These are phyloP conservation scores for Macrosiphum euphorbiae DNA, from an alignment of 2,888 invertebrate species.

Conservation along the genomic window DNA sequence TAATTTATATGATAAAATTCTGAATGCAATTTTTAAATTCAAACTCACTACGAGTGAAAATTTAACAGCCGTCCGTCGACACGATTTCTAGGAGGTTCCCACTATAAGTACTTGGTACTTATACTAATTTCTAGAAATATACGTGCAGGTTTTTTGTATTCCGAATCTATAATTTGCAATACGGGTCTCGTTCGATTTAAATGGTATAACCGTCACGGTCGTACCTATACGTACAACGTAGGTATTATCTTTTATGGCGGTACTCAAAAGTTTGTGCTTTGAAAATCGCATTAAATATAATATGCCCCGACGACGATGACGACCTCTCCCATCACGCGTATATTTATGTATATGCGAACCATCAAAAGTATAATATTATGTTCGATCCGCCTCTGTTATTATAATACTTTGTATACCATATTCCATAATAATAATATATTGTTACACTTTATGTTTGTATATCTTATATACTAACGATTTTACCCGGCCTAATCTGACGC, in stretches of 20 bases:
- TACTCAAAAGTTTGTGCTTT: neutral
- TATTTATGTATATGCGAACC: neutral
- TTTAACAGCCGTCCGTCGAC: neutral
- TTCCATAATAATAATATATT: neutral
- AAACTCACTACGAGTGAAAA: too few relatives aligned
- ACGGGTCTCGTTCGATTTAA: neutral
- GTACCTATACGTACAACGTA: neutral
- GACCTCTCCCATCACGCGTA: neutral
- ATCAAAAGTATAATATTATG: neutral
- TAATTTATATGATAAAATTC: too few relatives aligned
- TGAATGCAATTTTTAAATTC: too few relatives aligned
- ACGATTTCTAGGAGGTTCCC: too few relatives aligned
- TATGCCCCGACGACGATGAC: neutral
- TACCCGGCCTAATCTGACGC: neutral
- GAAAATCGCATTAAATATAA: neutral
- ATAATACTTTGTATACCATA: neutral
- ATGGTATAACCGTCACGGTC: neutral
- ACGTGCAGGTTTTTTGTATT: neutral
- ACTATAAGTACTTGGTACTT: too few relatives aligned
- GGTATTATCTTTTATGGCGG: neutral
- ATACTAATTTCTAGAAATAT: neutral
- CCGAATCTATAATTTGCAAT: neutral
- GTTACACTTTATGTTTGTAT: neutral
- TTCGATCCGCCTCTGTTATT: constrained; percentile 1
- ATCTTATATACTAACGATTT: neutral